Evolutionary conservation across 2,113 vertebrate genomes (phyloP), one percentile per base, ranked within the genome.

Genomic region (Oxyura jamaicensis): DNA sequence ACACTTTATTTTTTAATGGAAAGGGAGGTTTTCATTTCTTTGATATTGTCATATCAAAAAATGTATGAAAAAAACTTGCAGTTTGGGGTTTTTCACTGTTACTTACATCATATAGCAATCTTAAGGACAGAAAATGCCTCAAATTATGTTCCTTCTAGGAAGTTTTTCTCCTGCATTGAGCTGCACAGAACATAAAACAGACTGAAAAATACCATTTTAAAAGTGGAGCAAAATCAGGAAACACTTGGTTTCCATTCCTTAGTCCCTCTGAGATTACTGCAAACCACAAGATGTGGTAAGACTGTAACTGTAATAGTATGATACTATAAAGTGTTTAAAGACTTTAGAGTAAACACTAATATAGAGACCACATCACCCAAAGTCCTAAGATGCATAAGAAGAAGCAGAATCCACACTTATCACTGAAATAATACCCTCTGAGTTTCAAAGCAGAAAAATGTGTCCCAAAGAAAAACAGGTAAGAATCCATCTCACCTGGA

Each of bases 121-220:
- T 81, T 63, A 66, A 50, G 19, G 25, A 74, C 7, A 22, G 28
- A 78, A 86, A 71, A 78, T 86, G 4, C 25, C 12, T 4, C 4
- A 55, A 69, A 26, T 33, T 1, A 0, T 0, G 0, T 55, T 80
- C 31, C 16, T 66, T 77, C 19, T 41, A 71, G 36, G 65, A 91
- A 58, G 36, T 55, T 29, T 83, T 56, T 83, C 44, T 46, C 23
- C 21, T 29, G 25, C 42, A 65, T 42, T 69, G n/a, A 74, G 22
- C 23, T 88, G 39, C 55, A 44, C 7, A 59, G 56, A 91, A 63
- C 13, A 4, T 69, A 55, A 77, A 33, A 29, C 8, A 86, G 13
- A 46, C 10, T 26, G 26, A 39, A 76, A 85, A 76, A 29, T 1
- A 0, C 29, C 0, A 0, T 76, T 53, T 83, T 77, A 44, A 66